Percentiles rank a stretch among this genome's conserved stretches.
Conservation (phyloP, 2,888 invertebrate genomes). For the Sarcophaga rosellei region DNA sequence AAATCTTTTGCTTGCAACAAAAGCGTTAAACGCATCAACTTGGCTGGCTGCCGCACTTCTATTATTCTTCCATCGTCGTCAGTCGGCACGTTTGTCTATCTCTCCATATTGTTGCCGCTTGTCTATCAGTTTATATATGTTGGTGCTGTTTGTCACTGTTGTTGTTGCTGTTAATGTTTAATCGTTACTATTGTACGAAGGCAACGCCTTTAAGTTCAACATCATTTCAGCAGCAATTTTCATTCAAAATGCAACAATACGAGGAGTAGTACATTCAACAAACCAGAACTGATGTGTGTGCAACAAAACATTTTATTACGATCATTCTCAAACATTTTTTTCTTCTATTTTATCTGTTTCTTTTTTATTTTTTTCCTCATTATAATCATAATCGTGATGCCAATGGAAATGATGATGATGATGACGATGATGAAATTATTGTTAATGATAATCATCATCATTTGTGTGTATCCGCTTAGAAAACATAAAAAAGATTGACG, state of each 20-base stretch:
- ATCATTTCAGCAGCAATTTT: conserved; percentile 60
- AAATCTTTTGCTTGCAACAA: conserved; percentile 61
- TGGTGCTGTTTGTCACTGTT: not conserved
- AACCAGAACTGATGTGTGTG: conserved; percentile 69
- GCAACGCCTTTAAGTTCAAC: conserved; percentile 60
- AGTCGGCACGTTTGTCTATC: conserved; percentile 17
- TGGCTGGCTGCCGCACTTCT: conserved; percentile 40
- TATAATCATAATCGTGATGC: conserved; percentile 13
- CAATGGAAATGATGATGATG: conserved; percentile 25
- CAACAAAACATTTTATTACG: conserved; percentile 63
- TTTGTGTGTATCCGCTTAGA: conserved; percentile 48
- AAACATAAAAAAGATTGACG: conserved; percentile 51
- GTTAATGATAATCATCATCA: not conserved
- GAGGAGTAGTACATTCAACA: conserved; percentile 58
- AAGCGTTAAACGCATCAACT: conserved; percentile 65
- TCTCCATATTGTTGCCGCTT: not conserved
- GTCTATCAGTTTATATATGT: not conserved
- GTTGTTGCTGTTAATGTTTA: conserved; percentile 39
- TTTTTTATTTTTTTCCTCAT: conserved; percentile 3
- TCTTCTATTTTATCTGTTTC: conserved; percentile 9
- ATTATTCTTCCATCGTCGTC: conserved; percentile 14
- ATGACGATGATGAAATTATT: conserved; percentile 24
- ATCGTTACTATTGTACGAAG: conserved; percentile 48
- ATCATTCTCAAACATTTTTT: conserved; percentile 57
- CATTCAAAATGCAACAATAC: conserved; percentile 45